Evolutionary conservation across 2,888 invertebrate genomes (phyloP), one percentile per base, ranked within the genome.

Genomic region (Ceramica pisi): DNA sequence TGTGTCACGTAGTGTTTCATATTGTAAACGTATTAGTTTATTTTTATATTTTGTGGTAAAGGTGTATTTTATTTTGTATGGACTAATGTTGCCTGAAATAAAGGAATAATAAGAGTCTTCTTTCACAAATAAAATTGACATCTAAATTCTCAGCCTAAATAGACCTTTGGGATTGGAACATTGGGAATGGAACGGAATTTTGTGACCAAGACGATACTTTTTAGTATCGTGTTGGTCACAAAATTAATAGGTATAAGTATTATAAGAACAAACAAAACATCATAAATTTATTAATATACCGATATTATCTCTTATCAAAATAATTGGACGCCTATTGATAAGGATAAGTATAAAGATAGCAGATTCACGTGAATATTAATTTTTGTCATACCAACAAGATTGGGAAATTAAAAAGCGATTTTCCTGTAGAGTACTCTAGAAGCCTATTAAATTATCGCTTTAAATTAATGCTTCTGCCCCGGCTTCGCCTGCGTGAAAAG

Each of bases 401-500:
- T 31, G 16, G 4, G 31, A 21, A 2, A 21, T 19, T 12, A 12
- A 21, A 26, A n/a, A 16, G 7, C 19, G 6, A 12, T 31, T 62
- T 26, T 21, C 41, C 23, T 66, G 35, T 38, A 35, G 63, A 62
- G 31, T 14, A 19, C 12, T 62, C 46, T 62, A 62, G 46, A 66
- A 53, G 9, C 16, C 16, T 26, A 14, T 2, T n/a, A n/a, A n/a
- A n/a, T n/a, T n/a, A n/a, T n/a, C n/a, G n/a, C n/a, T n/a, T n/a
- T n/a, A n/a, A n/a, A n/a, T n/a, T n/a, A n/a, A n/a, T n/a, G 35
- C 35, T 35, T 35, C 8, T 8, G 35, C 35, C 35, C 35, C 35
- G 35, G 1, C 35, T 50, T 35, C 35, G 35, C 35, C 35, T 8
- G 35, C 35, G 35, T 35, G 35, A 38, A 38, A 38, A 38, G 38